phyloP scores from a whole-genome alignment of 2,113 vertebrate genomes.

The Cranoglanis bouderius region DNA sequence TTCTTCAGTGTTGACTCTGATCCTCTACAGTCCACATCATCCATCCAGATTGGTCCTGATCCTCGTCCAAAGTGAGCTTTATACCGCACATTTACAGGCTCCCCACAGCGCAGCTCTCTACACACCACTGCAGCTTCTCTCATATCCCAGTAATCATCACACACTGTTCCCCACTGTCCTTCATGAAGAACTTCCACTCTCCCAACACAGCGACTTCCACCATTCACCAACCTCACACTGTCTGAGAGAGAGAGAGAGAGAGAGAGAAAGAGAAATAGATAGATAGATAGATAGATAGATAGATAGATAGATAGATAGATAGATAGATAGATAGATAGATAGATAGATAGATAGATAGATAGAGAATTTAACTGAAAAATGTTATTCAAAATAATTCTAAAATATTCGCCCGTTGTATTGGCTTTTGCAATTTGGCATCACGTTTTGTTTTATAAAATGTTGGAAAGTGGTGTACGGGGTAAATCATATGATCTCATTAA shows the following conservation, averaged over 20 bases:
- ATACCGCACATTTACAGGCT: constrained; percentile 29
- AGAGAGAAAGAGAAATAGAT: background rate
- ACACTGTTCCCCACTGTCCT: constrained; percentile 43
- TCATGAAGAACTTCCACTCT: constrained; percentile 43
- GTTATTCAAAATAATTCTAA: too few species aligned
- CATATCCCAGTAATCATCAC: constrained; percentile 51
- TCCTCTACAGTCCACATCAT: background rate
- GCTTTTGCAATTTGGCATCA: too few species aligned
- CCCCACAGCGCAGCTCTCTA: constrained; percentile 56
- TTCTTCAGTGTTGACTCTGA: constrained; percentile 23
- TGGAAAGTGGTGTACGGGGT: too few species aligned
- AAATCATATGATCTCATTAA: too few species aligned
- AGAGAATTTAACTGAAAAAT: too few species aligned
- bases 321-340: too few species aligned
- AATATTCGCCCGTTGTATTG: too few species aligned
- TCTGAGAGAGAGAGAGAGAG: background rate
- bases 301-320: too few species aligned
- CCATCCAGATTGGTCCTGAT: constrained; percentile 17
- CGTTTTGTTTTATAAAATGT: too few species aligned
- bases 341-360: too few species aligned
- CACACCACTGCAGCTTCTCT: constrained; percentile 54
- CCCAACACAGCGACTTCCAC: constrained; percentile 42
- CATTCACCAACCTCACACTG: constrained; percentile 34
- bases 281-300: background rate
- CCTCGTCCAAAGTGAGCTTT: background rate